Evolutionary conservation across 2,797 vertebrate species (phyloP).

Genomic region (Eremophila alpestris): DNA sequence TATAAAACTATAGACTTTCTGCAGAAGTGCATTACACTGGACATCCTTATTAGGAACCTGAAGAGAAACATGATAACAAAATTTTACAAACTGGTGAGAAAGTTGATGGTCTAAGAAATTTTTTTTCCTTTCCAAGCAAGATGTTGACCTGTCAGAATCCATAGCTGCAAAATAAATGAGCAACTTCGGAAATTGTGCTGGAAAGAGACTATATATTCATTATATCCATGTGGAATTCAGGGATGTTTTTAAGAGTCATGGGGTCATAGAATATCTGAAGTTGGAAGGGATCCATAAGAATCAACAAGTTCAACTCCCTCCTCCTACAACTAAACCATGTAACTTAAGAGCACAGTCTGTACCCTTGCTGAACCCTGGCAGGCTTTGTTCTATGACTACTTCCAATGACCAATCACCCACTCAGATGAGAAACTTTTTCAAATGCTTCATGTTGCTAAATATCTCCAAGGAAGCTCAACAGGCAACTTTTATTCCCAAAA

Average conservation of each 20-base stretch:
- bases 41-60: background rate
- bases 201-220: background rate
- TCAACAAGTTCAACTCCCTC: background rate
- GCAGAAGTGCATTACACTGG: background rate
- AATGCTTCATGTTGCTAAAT: background rate
- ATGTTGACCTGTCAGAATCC: background rate
- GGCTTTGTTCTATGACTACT: rapidly evolving
- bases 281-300: background rate
- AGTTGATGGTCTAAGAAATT: background rate
- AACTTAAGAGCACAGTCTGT: background rate
- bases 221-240: background rate
- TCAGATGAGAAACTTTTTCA: background rate
- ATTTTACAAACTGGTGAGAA: background rate
- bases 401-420: background rate
- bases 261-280: background rate
- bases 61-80: background rate
- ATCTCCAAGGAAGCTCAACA: background rate
- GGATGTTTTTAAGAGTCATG: background rate
- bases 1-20: background rate
- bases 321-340: background rate
- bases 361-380: background rate
- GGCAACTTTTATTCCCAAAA: background rate
- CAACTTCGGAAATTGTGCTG: background rate
- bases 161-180: background rate
- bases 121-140: background rate